A percentile compares a stretch with the other conserved stretches of the same genome.
Conservation (phyloP, 2,888 invertebrate species). For the Phasia obesa region DNA sequence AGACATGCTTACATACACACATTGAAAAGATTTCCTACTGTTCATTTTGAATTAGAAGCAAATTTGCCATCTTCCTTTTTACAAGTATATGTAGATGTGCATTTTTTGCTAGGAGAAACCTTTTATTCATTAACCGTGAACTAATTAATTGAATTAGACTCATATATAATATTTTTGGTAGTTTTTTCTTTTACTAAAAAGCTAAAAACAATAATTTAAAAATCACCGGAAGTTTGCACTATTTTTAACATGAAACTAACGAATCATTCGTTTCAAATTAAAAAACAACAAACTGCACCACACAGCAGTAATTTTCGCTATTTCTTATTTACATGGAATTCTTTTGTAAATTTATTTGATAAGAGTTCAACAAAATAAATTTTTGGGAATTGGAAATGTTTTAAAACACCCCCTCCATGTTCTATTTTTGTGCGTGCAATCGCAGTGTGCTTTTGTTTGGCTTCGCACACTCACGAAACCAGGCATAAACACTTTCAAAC, state of each 20-base stretch:
- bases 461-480: constrained; percentile 18
- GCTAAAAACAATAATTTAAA: not conserved
- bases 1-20: not conserved
- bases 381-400: constrained; percentile 6
- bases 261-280: constrained; percentile 15
- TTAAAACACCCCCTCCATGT: constrained; percentile 67
- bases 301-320: constrained; percentile 39
- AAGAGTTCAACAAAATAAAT: constrained; percentile 30
- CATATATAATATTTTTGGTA: not conserved
- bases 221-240: constrained; percentile 69
- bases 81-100: not conserved
- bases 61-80: not conserved
- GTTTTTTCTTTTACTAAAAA: not conserved
- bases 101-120: constrained; percentile 10
- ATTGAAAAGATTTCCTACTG: constrained; percentile 1
- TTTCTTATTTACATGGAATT: constrained; percentile 32
- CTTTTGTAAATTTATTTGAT: constrained; percentile 25
- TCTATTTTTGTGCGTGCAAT: constrained; percentile 60
- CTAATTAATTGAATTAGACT: constrained; percentile 60
- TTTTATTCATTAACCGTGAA: constrained; percentile 55
- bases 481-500: not conserved
- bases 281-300: constrained; percentile 27
- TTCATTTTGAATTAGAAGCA: not conserved
- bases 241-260: constrained; percentile 43
- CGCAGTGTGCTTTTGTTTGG: constrained; percentile 30